Conservation (phyloP, 92 coral and sea anemone genomes). For the Zoanthus solanderi region DNA sequence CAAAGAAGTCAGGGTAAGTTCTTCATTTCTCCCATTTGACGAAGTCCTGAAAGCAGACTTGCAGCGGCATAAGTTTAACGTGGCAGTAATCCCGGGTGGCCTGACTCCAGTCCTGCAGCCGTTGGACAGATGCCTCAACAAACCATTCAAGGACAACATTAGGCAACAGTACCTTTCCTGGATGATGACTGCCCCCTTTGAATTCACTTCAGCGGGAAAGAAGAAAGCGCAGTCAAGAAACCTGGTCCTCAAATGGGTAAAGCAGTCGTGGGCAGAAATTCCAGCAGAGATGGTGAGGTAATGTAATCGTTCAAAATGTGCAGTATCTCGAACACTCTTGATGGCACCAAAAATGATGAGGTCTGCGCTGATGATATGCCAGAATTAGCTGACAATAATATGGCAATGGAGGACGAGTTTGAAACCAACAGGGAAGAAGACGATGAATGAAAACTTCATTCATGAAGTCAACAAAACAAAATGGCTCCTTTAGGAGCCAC, state of each 20-base stretch:
- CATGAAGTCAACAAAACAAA: too few species aligned
- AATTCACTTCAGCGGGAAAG: slow-evolving; percentile 36
- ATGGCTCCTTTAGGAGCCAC: too few species aligned
- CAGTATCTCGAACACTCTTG: too few species aligned
- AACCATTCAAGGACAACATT: slow-evolving; percentile 43
- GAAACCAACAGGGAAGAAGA: too few species aligned
- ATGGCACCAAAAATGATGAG: too few species aligned
- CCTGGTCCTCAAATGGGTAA: slow-evolving; percentile 22
- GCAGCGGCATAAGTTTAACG: slow-evolving; percentile 7
- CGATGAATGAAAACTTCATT: too few species aligned
- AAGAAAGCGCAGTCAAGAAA: slow-evolving; percentile 3
- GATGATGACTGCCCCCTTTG: slow-evolving; percentile 25
- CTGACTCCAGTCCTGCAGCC: slow-evolving; percentile 39
- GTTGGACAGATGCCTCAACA: slow-evolving; percentile 38
- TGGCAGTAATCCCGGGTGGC: slow-evolving; percentile 29
- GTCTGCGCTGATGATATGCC: too few species aligned
- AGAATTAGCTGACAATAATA: too few species aligned
- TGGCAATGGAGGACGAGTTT: too few species aligned
- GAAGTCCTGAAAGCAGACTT: slow-evolving; percentile 1
- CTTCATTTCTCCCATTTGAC: too few species aligned
- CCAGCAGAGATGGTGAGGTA: not conserved
- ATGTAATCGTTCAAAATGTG: not conserved
- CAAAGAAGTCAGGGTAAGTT: too few species aligned
- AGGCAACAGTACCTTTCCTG: slow-evolving; percentile 32
- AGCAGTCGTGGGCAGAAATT: not conserved